Conservation (phyloP, 2,888 invertebrate genomes). For the Caenorhabditis sulstoni region DNA sequence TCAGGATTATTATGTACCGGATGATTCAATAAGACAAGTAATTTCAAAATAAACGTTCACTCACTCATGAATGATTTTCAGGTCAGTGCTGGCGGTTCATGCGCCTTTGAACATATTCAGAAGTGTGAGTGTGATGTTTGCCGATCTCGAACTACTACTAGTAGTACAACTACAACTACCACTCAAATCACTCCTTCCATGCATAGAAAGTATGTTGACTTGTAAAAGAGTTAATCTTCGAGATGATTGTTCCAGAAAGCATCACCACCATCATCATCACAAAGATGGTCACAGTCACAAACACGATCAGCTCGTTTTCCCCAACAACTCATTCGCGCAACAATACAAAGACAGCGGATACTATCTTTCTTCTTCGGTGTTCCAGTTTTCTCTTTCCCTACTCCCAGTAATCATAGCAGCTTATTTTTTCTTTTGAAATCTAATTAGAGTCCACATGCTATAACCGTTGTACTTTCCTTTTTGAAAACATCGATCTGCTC, state of each 20-base stretch:
- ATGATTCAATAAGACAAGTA: slow-evolving; percentile 52
- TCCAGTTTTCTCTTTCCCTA: not conserved
- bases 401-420: too few species aligned
- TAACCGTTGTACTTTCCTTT: not conserved
- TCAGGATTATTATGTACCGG: slow-evolving; percentile 63
- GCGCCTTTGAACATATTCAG: slow-evolving; percentile 58
- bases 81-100: slow-evolving; percentile 59
- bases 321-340: slow-evolving; percentile 54
- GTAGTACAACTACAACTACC: slow-evolving; percentile 27
- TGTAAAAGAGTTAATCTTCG: too few species aligned
- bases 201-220: slow-evolving; percentile 46
- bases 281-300: slow-evolving; percentile 37
- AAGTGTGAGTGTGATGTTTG: slow-evolving; percentile 68
- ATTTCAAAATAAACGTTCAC: too few species aligned
- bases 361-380: slow-evolving; percentile 26
- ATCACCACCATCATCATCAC: slow-evolving; percentile 54
- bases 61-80: too few species aligned
- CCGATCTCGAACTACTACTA: slow-evolving; percentile 48
- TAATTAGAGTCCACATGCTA: too few species aligned
- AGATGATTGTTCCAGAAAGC: slow-evolving; percentile 28
- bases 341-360: slow-evolving; percentile 50
- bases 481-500: not conserved
- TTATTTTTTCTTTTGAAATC: too few species aligned
- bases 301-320: slow-evolving; percentile 40
- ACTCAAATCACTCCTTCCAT: slow-evolving; percentile 34